Base-by-base conservation (phyloP, 2,888 invertebrate genomes). In the Zygothrica quintamaculata region DNA sequence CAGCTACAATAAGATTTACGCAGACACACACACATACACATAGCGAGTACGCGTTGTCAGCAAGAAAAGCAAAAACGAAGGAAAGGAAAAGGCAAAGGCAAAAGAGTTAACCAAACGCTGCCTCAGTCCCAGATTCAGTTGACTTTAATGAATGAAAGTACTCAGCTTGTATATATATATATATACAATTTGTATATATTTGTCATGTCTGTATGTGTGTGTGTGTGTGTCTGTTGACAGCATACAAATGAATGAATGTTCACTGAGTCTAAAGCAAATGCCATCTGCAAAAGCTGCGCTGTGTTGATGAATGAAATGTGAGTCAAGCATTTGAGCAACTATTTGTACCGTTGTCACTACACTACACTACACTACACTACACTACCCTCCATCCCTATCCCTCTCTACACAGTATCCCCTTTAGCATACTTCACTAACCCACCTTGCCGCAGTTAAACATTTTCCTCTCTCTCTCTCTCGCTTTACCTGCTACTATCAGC, bases 81-180 rank as follows among this genome's bases (percentile, higher is more conserved):
- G 8, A 34, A 11, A 39, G 15, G 15, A 33, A 43, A 7, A 50
- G 16, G 48, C 33, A 53, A 60, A 46, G 46, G 18, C 52, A 57
- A 68, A 73, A 67, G 68, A 53, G 64, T 68, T 73, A 7, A 39
- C 42, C 65, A 56, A 64, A 69, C 61, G 60, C 25, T 39, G 60
- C 15, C 51, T 59, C 58, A 31, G 40, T 60, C 6, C 43, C 57
- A 68, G 60, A 53, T 73, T 52, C 60, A 48, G 16, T 50, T n/a
- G 55, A 60, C 71, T 72, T 76, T 78, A 76, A 78, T 76, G 76
- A 77, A 77, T 77, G 76, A 75, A 78, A 71, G 68, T 68, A 47
- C 52, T 34, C 50, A 43, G 13, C n/a, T 26, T 39, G 22, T 62
- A 65, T 72, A 65, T 55, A 9, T 40, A 5, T 46, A 39, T 26